Percentiles rank a stretch among this genome's conserved stretches.
phyloP scores from a whole-genome alignment of 2,797 vertebrate genomes.

The Lemur catta region DNA sequence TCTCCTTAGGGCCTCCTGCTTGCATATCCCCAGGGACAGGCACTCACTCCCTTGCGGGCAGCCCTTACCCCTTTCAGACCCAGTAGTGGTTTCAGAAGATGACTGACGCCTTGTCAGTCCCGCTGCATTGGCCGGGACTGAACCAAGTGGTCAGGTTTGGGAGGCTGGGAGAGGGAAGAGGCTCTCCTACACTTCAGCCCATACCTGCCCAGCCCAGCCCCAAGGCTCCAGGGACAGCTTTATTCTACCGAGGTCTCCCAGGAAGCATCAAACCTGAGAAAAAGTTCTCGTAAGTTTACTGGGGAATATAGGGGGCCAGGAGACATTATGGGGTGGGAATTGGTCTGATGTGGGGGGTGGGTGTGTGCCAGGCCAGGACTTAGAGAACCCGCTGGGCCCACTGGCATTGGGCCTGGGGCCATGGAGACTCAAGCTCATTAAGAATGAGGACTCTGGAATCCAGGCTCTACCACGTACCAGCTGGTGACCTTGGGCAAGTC shows the following conservation, averaged over 20 bases:
- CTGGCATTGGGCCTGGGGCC: not conserved
- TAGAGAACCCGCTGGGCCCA: not conserved
- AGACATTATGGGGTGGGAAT: not conserved
- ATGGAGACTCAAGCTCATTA: not conserved
- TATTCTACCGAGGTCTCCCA: not conserved
- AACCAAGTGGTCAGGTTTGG: not conserved
- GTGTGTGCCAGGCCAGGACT: not conserved
- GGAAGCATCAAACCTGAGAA: not conserved
- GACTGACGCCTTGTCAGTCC: not conserved
- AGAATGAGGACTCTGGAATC: not conserved
- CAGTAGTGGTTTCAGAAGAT: not conserved
- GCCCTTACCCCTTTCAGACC: not conserved
- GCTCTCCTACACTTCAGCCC: not conserved
- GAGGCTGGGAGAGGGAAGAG: not conserved
- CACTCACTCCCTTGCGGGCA: not conserved
- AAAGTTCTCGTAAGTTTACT: not conserved
- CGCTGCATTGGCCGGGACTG: not conserved
- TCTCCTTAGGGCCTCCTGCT: not conserved
- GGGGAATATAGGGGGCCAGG: not conserved
- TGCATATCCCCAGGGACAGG: not conserved
- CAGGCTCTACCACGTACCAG: not conserved
- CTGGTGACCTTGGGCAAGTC: not conserved
- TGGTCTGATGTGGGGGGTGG: not conserved
- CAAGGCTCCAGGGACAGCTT: not conserved
- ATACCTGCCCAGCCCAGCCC: not conserved